Evolutionary conservation across 2,888 invertebrate genomes (phyloP).

Genomic region (Oegoconia quadripuncta): DNA sequence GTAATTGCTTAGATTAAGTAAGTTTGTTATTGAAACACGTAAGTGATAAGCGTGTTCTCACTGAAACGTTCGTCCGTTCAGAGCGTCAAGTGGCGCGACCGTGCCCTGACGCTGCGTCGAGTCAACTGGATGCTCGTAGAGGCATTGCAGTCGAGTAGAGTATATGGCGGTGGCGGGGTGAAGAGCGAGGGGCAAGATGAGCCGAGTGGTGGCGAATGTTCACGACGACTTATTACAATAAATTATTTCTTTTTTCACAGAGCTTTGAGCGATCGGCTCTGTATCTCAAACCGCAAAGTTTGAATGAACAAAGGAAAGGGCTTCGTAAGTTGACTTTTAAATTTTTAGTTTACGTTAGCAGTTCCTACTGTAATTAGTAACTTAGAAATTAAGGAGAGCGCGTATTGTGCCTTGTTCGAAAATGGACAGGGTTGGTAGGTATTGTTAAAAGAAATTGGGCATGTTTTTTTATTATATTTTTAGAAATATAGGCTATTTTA

Average conservation of each 20-base stretch:
- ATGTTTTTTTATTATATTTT: too few species aligned
- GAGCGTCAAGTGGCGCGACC: conserved; percentile 71
- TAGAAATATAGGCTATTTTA: too few species aligned
- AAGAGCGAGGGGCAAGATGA: conserved; percentile 58
- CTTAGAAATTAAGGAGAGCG: neutral
- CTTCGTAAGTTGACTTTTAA: conserved; percentile 26
- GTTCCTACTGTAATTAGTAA: neutral
- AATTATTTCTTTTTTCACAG: conserved; percentile 71
- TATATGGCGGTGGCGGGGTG: conserved; percentile 56
- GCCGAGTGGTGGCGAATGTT: conserved; percentile 74
- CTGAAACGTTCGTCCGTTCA: conserved; percentile 59
- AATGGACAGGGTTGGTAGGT: too few species aligned
- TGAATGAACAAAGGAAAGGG: conserved; percentile 58
- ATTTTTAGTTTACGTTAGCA: too few species aligned
- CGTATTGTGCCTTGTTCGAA: too few species aligned
- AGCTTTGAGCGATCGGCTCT: conserved; percentile 66
- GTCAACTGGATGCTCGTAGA: conserved; percentile 67
- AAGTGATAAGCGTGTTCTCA: conserved; percentile 67
- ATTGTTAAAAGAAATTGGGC: too few species aligned
- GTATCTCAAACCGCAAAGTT: conserved; percentile 56
- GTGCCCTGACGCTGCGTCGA: conserved; percentile 68
- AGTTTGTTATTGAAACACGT: conserved; percentile 48
- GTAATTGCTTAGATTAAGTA: conserved; percentile 17
- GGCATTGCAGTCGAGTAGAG: conserved; percentile 69
- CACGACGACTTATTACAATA: conserved; percentile 77